Base-by-base conservation (phyloP, 2,888 invertebrate species). In the Coleophora deauratella region DNA sequence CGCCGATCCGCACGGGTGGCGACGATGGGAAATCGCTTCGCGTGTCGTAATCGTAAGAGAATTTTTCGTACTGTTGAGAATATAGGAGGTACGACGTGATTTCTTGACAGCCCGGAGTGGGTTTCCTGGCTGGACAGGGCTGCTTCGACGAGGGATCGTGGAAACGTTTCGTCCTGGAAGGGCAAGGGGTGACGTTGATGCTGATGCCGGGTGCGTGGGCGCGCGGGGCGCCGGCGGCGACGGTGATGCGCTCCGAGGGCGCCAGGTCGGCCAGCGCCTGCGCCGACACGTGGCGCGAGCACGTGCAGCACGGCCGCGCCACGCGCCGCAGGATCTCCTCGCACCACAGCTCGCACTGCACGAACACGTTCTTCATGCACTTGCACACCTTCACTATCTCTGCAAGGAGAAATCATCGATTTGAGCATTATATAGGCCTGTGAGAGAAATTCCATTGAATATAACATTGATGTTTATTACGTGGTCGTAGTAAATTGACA, bases 311-410 rank as follows among this genome's bases (percentile, higher is more conserved):
- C 0, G 78, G 79, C n/a, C 63, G 63, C 2, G 65, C 51, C 38
- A 77, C 69, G 15, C 66, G 72, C 4, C 79, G 68, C 32, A 81
- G 47, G 14, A 76, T 78, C 56, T 80, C 81, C 35, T 80, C 80
- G 51, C 76, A 73, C 78, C 81, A 78, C 44, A 82, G 49, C 51
- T 82, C 82, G 53, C 84, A 82, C 52, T 84, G 82, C 9, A 81
- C 76, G 49, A 75, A 73, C 33, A 74, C 79, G 46, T 71, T 79
- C 55, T 80, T 81, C 76, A 73, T 75, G 52, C 82, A 84, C 46
- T 77, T 79, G 69, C 81, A 84, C 13, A 81, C 72, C 58, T 72
- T 64, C 27, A 77, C 66, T 1, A 71, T 47, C 38, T 62, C 82
- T 81, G 63, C 14, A 30, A 40, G 10, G 11, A 21, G 3, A 6